Percentiles rank a stretch among this genome's conserved stretches.
Conservation (phyloP, 2,113 vertebrate genomes). For the Anarhynchus alexandrinus region DNA sequence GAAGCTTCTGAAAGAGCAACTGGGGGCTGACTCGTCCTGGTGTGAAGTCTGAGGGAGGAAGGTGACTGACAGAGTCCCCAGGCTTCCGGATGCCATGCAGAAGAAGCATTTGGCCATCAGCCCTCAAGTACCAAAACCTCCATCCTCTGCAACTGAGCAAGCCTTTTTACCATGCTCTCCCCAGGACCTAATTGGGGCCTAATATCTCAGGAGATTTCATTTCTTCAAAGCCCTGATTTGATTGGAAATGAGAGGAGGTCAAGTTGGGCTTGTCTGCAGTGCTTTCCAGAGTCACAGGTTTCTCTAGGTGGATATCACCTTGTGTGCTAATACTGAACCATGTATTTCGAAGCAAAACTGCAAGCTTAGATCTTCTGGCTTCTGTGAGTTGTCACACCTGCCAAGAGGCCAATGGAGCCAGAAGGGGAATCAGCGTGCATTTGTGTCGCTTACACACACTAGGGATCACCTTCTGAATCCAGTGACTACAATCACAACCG, state of each 20-base stretch:
- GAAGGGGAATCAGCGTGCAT: neutral
- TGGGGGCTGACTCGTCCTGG: neutral
- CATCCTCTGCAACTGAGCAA: neutral
- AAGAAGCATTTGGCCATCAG: neutral
- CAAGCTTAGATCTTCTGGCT: neutral
- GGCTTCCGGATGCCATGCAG: fast-evolving
- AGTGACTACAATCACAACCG: neutral
- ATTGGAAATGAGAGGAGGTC: neutral
- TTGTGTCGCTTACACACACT: neutral
- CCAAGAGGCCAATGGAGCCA: neutral
- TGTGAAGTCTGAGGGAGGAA: neutral
- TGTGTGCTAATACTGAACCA: neutral
- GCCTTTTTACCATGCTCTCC: neutral
- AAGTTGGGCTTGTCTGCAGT: neutral
- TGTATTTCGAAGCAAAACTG: neutral
- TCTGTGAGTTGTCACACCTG: neutral
- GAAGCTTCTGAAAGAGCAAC: neutral
- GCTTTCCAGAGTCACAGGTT: neutral
- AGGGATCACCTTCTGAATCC: neutral
- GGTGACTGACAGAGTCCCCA: neutral
- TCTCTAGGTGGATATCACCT: neutral
- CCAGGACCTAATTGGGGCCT: neutral
- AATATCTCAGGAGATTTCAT: neutral
- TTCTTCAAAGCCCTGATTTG: neutral
- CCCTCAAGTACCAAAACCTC: neutral